Percentiles rank a stretch among this genome's conserved stretches.
Conservation (phyloP, 2,113 vertebrate species). For the Shinisaurus crocodilurus region DNA sequence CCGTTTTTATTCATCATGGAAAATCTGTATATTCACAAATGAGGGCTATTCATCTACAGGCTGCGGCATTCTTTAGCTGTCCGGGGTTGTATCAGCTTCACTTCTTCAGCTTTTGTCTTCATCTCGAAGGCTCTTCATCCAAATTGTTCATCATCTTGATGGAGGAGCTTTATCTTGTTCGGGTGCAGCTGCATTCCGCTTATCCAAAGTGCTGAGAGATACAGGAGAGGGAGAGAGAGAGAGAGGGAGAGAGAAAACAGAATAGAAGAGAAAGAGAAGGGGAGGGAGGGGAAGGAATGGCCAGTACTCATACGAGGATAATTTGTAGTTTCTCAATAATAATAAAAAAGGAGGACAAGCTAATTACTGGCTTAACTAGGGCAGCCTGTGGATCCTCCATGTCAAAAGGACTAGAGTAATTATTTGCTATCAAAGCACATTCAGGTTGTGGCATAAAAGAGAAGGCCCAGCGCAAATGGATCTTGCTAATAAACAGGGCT, state of each 20-base stretch:
- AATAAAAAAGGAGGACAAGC: constrained; percentile 92
- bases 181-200: constrained; percentile 91
- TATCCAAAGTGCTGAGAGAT: constrained; percentile 88
- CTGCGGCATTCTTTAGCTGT: constrained; percentile 89
- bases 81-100: constrained; percentile 83
- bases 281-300: constrained; percentile 82
- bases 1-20: constrained; percentile 83
- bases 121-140: constrained; percentile 90
- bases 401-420: constrained; percentile 98
- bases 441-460: constrained; percentile 96
- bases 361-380: constrained; percentile 99
- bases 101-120: constrained; percentile 91
- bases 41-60: constrained; percentile 90
- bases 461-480: constrained; percentile 92
- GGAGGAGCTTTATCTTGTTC: constrained; percentile 91
- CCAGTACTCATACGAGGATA: constrained; percentile 91
- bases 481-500: constrained; percentile 92
- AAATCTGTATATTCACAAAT: constrained; percentile 95
- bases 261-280: constrained; percentile 56
- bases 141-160: constrained; percentile 96
- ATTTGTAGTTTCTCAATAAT: constrained; percentile 96
- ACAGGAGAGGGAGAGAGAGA: constrained; percentile 73
- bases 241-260: constrained; percentile 58
- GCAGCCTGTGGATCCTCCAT: constrained; percentile 95
- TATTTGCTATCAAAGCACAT: constrained; percentile 99